Evolutionary conservation across 2,113 vertebrate genomes (phyloP), one percentile per base, ranked within the genome.

Genomic region (Motacilla alba): DNA sequence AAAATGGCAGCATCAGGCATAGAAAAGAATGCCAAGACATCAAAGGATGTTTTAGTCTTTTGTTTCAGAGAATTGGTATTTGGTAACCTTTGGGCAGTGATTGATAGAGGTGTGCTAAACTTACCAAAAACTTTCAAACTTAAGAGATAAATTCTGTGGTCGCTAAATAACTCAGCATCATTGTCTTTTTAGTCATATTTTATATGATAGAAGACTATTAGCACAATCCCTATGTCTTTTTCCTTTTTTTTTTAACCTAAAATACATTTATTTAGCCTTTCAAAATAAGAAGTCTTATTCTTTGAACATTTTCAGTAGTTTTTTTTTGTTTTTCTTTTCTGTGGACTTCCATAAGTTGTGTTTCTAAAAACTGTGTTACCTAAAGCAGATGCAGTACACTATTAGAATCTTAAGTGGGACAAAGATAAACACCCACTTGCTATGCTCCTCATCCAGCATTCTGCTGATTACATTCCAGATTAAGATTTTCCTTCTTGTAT

Each of bases 181-280:
- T 35, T 3, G 3, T 59, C 5, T 35, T 68, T 70, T 81, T 19
- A 69, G 53, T 20, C 6, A 50, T 4, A 33, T 63, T 68, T 73
- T 59, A 7, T 83, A 17, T 21, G 11, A 22, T 46, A 49, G 31
- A 67, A 76, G 13, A 69, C 10, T 3, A 37, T 46, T 73, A 46
- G 14, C 10, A 60, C 7, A 37, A 37, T 4, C 10, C 2, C 1
- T 55, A 37, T 30, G 8, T 1, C 1, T 37, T 70, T 70, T 44
- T 6, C 1, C 1, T 41, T 68, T 28, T 64, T 64, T 28, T 63
- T 27, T 37, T 3, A 27, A 44, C 9, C 1, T 60, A 60, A 59
- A 76, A 64, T 37, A 20, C 1, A 26, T 74, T 74, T 13, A 14
- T 78, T 88, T 18, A 60, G 4, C 4, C 4, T 88, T 89, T 47